Base-by-base conservation (phyloP, 2,888 invertebrate genomes). In the Euplexia lucipara region DNA sequence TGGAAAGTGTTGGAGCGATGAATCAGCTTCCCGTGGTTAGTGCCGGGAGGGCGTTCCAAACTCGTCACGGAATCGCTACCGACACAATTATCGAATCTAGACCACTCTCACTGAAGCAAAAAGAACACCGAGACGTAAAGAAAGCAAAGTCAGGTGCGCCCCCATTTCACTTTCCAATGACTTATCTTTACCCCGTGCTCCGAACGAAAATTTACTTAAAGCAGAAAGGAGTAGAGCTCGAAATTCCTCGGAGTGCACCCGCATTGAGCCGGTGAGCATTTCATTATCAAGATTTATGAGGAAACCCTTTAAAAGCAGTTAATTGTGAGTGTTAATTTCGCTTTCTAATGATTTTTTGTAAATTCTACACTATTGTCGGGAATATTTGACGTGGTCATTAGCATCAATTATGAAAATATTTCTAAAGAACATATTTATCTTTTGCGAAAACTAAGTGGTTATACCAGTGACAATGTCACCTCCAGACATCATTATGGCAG, bases 41-140 rank as follows among this genome's bases (percentile, higher is more conserved):
- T 70, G 76, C 76, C 88, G 80, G 86, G 86, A 85, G 86, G 87
- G 88, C 87, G 87, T 79, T 81, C 74, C 85, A 81, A 83, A 84
- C 88, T 84, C 90, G 91, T 92, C 92, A 91, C 91, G 90, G 91
- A 89, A 82, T 86, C 86, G 89, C 92, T 91, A 92, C 93, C 93
- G 91, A 87, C 91, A 92, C 92, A 93, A 94, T 94, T 92, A 93
- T 91, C 91, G 88, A 86, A 94, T 92, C 92, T 94, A 93, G 95
- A 94, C 92, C 95, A 95, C 95, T 95, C 95, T 95, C 95, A 92
- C 95, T 95, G 89, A 89, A 89, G 92, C 91, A 94, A 94, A 94
- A 94, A 94, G 93, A 92, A 92, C 90, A 88, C 84, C 90, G 91
- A 88, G 90, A 91, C 88, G 90, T 89, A 92, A 95, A 94, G 94